Conservation (phyloP, 2,113 vertebrate species). For the Mustelus asterias region DNA sequence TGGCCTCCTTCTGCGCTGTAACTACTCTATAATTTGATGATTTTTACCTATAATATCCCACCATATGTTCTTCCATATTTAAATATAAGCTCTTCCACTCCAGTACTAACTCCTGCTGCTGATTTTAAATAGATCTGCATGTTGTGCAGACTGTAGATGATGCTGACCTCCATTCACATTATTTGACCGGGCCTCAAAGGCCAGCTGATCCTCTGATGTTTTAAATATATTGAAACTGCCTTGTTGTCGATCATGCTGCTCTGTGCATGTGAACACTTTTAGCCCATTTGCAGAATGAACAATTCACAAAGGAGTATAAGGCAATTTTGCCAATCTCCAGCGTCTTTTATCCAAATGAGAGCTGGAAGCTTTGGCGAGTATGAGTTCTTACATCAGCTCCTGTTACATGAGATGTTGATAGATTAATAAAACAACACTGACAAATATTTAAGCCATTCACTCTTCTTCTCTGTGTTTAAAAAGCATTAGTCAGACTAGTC, state of each 20-base stretch:
- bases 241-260: not conserved
- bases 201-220: not conserved
- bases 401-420: not conserved
- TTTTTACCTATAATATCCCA: not conserved
- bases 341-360: not conserved
- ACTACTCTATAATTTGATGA: too few species aligned
- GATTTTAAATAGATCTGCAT: not conserved
- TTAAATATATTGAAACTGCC: not conserved
- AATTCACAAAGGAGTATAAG: not conserved
- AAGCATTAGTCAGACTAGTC: too few species aligned
- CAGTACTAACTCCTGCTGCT: not conserved
- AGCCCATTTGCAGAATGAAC: not conserved
- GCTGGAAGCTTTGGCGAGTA: not conserved
- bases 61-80: not conserved
- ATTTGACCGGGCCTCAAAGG: not conserved
- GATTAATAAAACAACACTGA: not conserved
- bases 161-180: not conserved
- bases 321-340: not conserved
- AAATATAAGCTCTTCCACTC: not conserved
- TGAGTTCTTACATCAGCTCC: not conserved
- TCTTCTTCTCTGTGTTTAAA: not conserved
- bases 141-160: not conserved
- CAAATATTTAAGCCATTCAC: not conserved
- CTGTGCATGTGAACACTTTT: not conserved
- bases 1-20: too few species aligned